These are phyloP conservation scores for Luehdorfia chinensis DNA, from an alignment of 1,140 invertebrate species.

Conservation along the genomic window DNA sequence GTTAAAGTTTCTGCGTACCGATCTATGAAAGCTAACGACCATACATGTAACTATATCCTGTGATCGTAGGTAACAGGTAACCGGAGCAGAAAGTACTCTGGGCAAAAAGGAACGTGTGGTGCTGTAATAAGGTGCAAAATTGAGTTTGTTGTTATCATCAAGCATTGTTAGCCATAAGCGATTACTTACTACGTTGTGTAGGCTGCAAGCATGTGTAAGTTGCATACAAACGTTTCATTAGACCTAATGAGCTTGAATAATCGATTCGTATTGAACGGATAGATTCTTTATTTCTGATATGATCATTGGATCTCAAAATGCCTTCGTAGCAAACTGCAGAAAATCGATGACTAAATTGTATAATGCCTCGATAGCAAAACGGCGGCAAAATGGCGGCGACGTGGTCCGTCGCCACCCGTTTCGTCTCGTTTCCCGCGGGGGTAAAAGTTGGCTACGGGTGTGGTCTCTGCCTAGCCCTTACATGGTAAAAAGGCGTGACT, in stretches of 20 bases:
- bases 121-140: not conserved
- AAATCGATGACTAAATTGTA: too few species aligned
- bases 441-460: too few species aligned
- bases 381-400: too few species aligned
- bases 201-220: slow-evolving; percentile 4
- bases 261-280: not conserved
- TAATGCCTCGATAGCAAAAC: too few species aligned
- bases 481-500: too few species aligned
- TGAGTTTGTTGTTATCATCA: not conserved
- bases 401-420: too few species aligned
- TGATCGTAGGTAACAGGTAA: slow-evolving; percentile 9
- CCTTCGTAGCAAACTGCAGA: too few species aligned
- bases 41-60: slow-evolving; percentile 3
- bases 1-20: slow-evolving; percentile 9
- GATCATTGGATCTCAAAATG: too few species aligned
- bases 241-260: not conserved
- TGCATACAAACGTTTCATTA: slow-evolving; percentile 11
- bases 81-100: not conserved
- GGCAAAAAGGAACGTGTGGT: not conserved
- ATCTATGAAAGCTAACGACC: slow-evolving; percentile 7
- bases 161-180: not conserved
- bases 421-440: too few species aligned
- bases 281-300: too few species aligned
- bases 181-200: not conserved
- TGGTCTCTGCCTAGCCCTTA: too few species aligned